Base-by-base conservation (phyloP, 1,140 invertebrate genomes). In the Meloidogyne floridensis region DNA sequence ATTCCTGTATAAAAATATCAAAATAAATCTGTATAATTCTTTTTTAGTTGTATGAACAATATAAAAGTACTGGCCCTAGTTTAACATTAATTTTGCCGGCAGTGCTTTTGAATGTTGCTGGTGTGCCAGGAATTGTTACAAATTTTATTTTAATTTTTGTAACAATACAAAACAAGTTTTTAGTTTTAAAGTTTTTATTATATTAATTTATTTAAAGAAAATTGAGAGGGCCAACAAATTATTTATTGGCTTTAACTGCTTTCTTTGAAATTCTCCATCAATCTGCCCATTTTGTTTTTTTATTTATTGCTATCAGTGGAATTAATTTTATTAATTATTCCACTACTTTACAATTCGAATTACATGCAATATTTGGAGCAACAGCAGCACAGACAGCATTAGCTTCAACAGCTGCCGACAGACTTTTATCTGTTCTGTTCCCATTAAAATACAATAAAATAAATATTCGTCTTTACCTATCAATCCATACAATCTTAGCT, bases 191-290 rank as follows among this genome's bases (percentile, higher is more conserved):
- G 18, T 11, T 43, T 59, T 59, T 47, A 69, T 77, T 20, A 32
- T 7, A 70, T 9, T 10, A n/a, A 77, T 10, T 2, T 18, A 32
- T 77, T 42, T 6, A 20, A 75, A 42, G 73, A 47, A 54, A 18
- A 10, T 20, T 76, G 20, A 51, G 75, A 20, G 75, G 75, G 51
- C 59, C 75, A n/a, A 76, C 75, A 11, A 76, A 76, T 53, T 76
- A 20, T 76, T 53, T 76, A 56, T 20, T 76, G 9, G 47, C 75
- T 8, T 56, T 76, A 56, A 76, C 42, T 56, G 75, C 75, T 56
- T 47, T 76, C 42, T 76, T 76, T n/a, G 75, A 76, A 20, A 76
- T 32, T 43, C 11, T 80, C n/a, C 80, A 81, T 20, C 69, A 75
- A n/a, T 81, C 43, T n/a, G 80, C 13, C 13, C 74, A 32, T 75